Conservation (phyloP, 2,113 vertebrate species). For the Malurus melanocephalus region DNA sequence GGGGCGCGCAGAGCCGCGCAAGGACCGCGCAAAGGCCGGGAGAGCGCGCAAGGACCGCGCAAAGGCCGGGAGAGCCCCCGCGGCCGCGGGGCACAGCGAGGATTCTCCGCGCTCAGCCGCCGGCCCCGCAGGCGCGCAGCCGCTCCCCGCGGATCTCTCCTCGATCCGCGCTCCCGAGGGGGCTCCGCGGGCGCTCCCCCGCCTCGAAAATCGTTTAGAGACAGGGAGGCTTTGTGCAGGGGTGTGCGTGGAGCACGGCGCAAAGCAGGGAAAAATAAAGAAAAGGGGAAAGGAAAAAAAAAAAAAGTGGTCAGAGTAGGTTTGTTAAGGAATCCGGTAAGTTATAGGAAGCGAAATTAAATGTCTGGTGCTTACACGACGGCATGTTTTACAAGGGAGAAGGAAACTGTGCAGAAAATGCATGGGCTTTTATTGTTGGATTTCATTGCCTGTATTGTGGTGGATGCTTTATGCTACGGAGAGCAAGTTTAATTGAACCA, state of each 20-base stretch:
- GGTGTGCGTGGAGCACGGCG: not conserved
- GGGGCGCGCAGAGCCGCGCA: too few relatives aligned
- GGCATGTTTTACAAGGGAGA: slow-evolving; percentile 57
- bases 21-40: too few relatives aligned
- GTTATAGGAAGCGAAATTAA: slow-evolving; percentile 49
- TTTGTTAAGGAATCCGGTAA: slow-evolving; percentile 59
- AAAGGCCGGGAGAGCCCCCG: not conserved
- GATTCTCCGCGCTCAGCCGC: not conserved
- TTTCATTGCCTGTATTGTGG: slow-evolving; percentile 50
- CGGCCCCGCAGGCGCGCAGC: not conserved
- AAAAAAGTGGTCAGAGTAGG: not conserved
- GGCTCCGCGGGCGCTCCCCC: not conserved
- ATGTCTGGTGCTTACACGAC: slow-evolving; percentile 54
- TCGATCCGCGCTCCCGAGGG: not conserved
- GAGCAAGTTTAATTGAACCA: slow-evolving; percentile 57
- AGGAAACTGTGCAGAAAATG: slow-evolving; percentile 53
- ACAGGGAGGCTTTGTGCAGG: not conserved
- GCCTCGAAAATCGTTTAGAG: not conserved
- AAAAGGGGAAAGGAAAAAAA: not conserved
- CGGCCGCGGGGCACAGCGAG: not conserved
- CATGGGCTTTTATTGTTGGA: slow-evolving; percentile 50
- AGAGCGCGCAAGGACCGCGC: too few relatives aligned
- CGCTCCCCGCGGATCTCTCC: not conserved
- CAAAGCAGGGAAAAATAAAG: not conserved
- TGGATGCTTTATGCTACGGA: slow-evolving; percentile 58